Evolutionary conservation across 2,888 invertebrate species (phyloP).

Genomic region (Antheraea yamamai): DNA sequence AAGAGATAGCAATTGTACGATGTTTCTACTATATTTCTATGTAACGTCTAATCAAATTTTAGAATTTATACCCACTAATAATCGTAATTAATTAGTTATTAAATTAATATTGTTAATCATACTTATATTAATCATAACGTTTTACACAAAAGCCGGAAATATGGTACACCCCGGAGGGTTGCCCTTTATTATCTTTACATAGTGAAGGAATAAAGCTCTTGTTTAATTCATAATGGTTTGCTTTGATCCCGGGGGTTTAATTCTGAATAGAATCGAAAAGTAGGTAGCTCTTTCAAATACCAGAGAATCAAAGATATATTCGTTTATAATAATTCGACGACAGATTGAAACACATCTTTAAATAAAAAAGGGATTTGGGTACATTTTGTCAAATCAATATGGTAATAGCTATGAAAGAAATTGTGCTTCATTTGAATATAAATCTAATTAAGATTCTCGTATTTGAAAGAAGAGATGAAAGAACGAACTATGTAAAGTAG

Average conservation of each 20-base stretch:
- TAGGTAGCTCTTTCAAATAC: constrained; percentile 9
- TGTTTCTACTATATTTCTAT: no score
- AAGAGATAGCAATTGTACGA: no score
- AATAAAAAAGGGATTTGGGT: background rate
- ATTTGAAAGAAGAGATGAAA: no score
- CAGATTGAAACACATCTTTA: background rate
- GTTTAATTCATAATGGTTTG: constrained; percentile 24
- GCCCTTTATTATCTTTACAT: constrained; percentile 24
- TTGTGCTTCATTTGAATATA: no score
- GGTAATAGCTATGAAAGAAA: no score
- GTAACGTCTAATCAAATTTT: no score
- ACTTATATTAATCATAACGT: constrained; percentile 15
- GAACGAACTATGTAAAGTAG: no score
- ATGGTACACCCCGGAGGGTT: constrained; percentile 14
- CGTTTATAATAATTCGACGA: background rate
- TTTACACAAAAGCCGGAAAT: constrained; percentile 17
- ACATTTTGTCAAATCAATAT: background rate
- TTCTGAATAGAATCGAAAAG: constrained; percentile 20
- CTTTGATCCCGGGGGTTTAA: constrained; percentile 20
- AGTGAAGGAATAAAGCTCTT: constrained; percentile 22
- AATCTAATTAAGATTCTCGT: no score
- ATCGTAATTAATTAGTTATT: background rate
- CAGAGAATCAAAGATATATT: constrained; percentile 10
- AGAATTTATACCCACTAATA: no score
- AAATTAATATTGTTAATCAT: background rate